phyloP scores from a whole-genome alignment of 1,140 invertebrate genomes.

The Dysdera silvatica region DNA sequence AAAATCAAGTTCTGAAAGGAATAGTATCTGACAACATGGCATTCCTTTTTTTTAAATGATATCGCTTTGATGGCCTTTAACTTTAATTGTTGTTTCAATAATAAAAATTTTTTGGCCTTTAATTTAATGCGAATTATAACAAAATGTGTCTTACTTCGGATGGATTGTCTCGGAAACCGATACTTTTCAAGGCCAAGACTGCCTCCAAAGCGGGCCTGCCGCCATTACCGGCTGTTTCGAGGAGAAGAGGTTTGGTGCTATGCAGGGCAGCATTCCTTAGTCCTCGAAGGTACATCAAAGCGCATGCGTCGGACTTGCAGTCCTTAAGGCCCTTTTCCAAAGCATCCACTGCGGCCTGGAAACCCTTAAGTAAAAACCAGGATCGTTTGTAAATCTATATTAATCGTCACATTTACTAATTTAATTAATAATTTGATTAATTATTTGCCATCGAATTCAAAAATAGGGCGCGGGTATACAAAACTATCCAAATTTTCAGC shows the following conservation, averaged over 20 bases:
- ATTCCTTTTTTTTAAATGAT: too few species aligned
- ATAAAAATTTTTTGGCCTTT: too few species aligned
- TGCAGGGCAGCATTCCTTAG: conserved; percentile 14
- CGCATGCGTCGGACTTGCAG: conserved; percentile 1
- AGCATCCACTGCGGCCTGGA: background rate
- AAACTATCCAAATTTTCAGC: too few species aligned
- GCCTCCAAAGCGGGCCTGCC: conserved; percentile 13
- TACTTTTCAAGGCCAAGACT: background rate
- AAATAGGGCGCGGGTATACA: too few species aligned
- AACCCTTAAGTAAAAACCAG: background rate
- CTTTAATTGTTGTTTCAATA: too few species aligned
- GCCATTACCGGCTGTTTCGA: conserved; percentile 7
- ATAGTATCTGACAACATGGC: too few species aligned
- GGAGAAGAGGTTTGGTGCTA: background rate
- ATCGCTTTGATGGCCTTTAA: too few species aligned
- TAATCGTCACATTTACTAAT: background rate
- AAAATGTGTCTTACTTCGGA: background rate
- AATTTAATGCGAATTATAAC: too few species aligned
- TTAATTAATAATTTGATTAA: conserved; percentile 2
- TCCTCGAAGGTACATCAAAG: background rate
- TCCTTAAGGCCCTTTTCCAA: background rate
- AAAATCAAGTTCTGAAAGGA: too few species aligned
- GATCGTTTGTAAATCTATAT: background rate
- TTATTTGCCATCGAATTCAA: too few species aligned
- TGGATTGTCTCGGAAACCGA: background rate